Base-by-base conservation (phyloP, 2,888 invertebrate genomes). In the Carcina quercana region DNA sequence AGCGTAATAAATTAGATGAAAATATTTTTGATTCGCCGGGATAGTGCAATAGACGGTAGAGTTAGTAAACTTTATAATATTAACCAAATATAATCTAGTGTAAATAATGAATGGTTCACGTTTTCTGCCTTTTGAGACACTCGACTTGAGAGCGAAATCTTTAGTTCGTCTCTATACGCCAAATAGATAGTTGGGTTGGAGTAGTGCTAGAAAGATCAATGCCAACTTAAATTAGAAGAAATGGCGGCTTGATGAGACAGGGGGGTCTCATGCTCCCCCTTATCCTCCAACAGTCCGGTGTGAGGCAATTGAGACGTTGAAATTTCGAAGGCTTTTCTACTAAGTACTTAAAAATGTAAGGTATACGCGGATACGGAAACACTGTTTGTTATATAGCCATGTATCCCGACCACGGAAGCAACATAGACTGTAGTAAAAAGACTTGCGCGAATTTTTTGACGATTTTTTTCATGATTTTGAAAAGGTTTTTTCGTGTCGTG, bases 11-110 rank as follows among this genome's bases (percentile, higher is more conserved):
- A 53, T 37, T 52, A 40, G 46, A 56, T 56, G 62, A 46, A 53
- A 53, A 62, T 65, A 68, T 68, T 73, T 65, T 59, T 57, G 62
- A 71, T 64, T 65, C 65, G 82, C 82, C 82, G 82, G 82, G 80
- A 72, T 74, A 73, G 82, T 82, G 82, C 82, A 82, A 82, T 82
- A 78, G 74, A 61, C 34, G 48, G 67, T 80, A 80, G 80, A 45
- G n/a, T 57, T 78, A 76, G 73, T 35, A 17, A 25, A 25, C 40
- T 48, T 46, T 56, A 43, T 53, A 46, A 51, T 63, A 54, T 48
- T 66, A 63, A 66, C 59, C 64, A 60, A 65, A 53, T 52, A 50
- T 53, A 53, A 53, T 51, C 52, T 69, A 64, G 56, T 59, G 58
- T 67, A 63, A 53, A 55, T n/a, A n/a, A n/a, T 58, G 11, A 51